phyloP scores from a whole-genome alignment of 2,888 invertebrate genomes.

The Stenodera caucasica region DNA sequence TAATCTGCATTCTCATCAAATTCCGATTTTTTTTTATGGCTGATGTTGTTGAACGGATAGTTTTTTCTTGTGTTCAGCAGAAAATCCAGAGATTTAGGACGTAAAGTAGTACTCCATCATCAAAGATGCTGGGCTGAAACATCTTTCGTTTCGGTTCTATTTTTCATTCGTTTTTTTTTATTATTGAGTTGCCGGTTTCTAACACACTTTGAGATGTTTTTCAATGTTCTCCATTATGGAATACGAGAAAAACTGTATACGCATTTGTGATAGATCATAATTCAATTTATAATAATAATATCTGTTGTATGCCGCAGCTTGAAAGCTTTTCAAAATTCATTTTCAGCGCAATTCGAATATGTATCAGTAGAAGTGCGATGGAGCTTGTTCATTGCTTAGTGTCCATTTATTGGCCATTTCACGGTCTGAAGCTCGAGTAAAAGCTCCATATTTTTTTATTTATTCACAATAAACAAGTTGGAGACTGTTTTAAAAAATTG shows the following conservation, averaged over 20 bases:
- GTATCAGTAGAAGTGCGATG: not conserved
- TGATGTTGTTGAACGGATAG: not conserved
- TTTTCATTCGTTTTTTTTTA: not conserved
- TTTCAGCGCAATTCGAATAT: not conserved
- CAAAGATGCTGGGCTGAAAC: not conserved
- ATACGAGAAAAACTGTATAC: too few relatives aligned
- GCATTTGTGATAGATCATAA: not conserved
- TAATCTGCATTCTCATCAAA: too few relatives aligned
- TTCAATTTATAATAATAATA: not conserved
- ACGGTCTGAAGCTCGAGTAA: conserved; percentile 3
- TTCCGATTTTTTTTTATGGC: too few relatives aligned
- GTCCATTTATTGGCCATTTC: conserved; percentile 10
- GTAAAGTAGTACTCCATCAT: conserved; percentile 1
- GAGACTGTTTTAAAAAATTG: too few relatives aligned
- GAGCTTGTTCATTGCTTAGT: not conserved
- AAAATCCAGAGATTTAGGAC: not conserved
- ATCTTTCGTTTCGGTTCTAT: not conserved
- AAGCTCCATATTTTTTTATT: too few relatives aligned
- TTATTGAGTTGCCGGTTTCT: not conserved
- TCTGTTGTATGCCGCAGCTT: not conserved
- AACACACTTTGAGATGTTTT: not conserved
- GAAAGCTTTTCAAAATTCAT: not conserved
- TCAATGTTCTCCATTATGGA: not conserved
- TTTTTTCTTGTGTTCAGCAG: not conserved
- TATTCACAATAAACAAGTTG: too few relatives aligned